phyloP scores from a whole-genome alignment of 2,797 vertebrate genomes.

The Triplophysa bombifrons region DNA sequence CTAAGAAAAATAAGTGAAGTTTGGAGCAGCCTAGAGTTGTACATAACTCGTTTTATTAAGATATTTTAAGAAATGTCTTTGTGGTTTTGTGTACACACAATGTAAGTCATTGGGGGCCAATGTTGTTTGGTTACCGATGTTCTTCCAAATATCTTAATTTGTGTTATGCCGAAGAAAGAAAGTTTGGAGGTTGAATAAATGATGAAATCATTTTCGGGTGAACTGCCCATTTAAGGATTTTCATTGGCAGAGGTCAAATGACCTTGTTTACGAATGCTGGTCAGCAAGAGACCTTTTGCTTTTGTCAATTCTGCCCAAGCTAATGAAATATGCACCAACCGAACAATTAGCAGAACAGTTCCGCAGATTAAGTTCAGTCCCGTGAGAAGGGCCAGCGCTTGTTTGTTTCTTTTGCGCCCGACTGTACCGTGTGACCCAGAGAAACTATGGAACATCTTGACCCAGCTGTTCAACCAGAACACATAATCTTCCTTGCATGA shows the following conservation, averaged over 20 bases:
- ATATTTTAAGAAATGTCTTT: too few relatives aligned
- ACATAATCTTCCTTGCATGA: slow-evolving; percentile 37
- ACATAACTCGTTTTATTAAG: too few relatives aligned
- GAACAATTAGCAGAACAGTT: slow-evolving; percentile 62
- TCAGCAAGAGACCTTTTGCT: slow-evolving; percentile 48
- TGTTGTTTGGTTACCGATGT: too few relatives aligned
- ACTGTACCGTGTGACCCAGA: slow-evolving; percentile 20
- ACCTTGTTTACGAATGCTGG: slow-evolving; percentile 1
- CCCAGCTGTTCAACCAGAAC: slow-evolving; percentile 39
- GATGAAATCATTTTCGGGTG: not conserved
- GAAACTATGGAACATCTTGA: slow-evolving; percentile 19
- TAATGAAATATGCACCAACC: slow-evolving; percentile 81
- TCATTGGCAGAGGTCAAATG: not conserved
- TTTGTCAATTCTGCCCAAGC: slow-evolving; percentile 68
- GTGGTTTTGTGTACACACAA: too few relatives aligned
- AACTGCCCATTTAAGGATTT: not conserved
- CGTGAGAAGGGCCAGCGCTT: slow-evolving; percentile 19
- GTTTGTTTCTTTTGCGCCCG: slow-evolving; percentile 15
- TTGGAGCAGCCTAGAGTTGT: too few relatives aligned
- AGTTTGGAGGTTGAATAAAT: not conserved
- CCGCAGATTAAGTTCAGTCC: slow-evolving; percentile 52
- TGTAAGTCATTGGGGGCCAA: too few relatives aligned
- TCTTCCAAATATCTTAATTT: too few relatives aligned
- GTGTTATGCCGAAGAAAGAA: not conserved
- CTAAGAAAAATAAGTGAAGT: not conserved